Conservation (phyloP, 2,113 vertebrate species). For the Cyprinus carpio region DNA sequence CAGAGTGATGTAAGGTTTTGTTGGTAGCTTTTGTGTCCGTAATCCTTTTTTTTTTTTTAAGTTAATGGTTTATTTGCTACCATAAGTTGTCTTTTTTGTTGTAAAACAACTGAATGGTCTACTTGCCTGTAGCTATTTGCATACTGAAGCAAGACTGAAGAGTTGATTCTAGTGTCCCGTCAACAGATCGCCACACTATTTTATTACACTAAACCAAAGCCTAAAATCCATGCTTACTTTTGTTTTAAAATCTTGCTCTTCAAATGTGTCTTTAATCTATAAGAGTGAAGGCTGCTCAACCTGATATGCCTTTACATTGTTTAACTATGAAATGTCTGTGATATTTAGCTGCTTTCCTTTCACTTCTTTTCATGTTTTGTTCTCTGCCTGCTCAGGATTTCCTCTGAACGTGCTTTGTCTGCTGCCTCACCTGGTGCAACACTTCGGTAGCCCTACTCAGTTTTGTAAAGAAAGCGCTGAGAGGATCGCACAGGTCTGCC, state of each 20-base stretch:
- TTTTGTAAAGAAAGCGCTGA: slow-evolving; percentile 97
- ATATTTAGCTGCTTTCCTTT: neutral
- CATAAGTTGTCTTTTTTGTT: no score
- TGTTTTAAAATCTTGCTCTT: neutral
- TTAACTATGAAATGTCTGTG: neutral
- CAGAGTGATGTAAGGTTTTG: no score
- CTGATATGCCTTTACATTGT: neutral
- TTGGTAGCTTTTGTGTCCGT: no score
- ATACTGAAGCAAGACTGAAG: no score
- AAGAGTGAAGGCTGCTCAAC: neutral
- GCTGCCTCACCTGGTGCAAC: slow-evolving; percentile 94
- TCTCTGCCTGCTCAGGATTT: slow-evolving; percentile 80
- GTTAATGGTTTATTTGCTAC: no score
- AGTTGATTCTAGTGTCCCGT: neutral
- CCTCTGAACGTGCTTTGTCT: slow-evolving; percentile 96
- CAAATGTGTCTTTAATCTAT: no score
- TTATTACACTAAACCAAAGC: neutral
- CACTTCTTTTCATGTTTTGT: neutral
- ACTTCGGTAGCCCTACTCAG: slow-evolving; percentile 92
- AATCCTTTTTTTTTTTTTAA: no score
- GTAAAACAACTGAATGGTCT: no score
- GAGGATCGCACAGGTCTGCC: slow-evolving; percentile 92
- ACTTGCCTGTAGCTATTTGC: no score
- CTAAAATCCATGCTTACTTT: neutral
- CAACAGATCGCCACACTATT: neutral